Percentiles rank a stretch among this genome's conserved stretches.
Conservation (phyloP, 2,888 invertebrate species). For the Cheilosia vernalis region DNA sequence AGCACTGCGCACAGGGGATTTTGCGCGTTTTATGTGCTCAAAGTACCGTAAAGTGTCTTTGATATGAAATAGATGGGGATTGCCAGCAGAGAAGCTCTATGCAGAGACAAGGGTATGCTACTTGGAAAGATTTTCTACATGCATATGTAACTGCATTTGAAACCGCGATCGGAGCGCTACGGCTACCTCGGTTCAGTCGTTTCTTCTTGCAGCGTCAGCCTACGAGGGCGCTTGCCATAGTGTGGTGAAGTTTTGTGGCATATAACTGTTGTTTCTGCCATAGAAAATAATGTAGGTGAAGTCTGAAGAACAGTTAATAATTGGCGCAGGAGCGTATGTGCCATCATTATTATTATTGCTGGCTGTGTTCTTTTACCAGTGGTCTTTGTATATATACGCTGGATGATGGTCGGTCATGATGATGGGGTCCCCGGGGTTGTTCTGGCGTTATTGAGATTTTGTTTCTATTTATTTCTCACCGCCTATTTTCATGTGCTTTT, state of each 20-base stretch:
- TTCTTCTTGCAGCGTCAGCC: constrained; percentile 8
- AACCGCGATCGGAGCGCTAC: not conserved
- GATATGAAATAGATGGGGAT: constrained; percentile 67
- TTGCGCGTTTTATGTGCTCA: constrained; percentile 65
- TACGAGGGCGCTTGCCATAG: constrained; percentile 44
- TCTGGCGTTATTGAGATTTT: constrained; percentile 49
- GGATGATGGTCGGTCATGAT: constrained; percentile 14
- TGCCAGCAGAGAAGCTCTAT: constrained; percentile 28
- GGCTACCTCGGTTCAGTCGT: not conserved
- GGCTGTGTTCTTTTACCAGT: constrained; percentile 25
- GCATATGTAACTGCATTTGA: constrained; percentile 53
- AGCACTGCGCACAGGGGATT: constrained; percentile 18
- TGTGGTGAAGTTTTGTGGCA: constrained; percentile 60
- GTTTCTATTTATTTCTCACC: constrained; percentile 1
- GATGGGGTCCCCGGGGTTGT: constrained; percentile 60
- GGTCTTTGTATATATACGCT: not conserved
- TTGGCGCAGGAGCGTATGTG: constrained; percentile 64
- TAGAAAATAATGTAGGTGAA: constrained; percentile 75
- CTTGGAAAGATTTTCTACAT: constrained; percentile 45
- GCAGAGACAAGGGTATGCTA: constrained; percentile 9
- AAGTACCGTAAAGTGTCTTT: constrained; percentile 74
- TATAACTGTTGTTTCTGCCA: constrained; percentile 72
- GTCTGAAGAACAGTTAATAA: constrained; percentile 72
- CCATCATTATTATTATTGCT: constrained; percentile 58
- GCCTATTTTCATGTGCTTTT: constrained; percentile 40